Conservation (phyloP, 2,888 invertebrate genomes). For the Orthonevra nobilis region DNA sequence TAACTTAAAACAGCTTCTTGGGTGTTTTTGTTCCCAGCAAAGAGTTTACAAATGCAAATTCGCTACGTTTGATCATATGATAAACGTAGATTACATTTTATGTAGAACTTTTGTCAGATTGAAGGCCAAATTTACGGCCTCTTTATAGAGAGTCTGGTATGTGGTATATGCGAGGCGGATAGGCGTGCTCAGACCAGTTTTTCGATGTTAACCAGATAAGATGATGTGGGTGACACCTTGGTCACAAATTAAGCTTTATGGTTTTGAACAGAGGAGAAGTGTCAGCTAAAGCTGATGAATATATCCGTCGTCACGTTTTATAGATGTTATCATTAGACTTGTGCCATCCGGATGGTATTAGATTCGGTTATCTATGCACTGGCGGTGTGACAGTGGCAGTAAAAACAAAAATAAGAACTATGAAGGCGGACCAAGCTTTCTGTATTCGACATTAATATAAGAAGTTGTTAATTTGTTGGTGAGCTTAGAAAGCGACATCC, state of each 20-base stretch:
- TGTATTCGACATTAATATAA: too few species aligned
- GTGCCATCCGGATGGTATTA: background rate
- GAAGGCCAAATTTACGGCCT: background rate
- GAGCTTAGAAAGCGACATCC: too few species aligned
- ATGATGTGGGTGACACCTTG: background rate
- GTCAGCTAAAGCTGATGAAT: background rate
- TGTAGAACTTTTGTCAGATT: background rate
- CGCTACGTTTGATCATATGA: constrained; percentile 13
- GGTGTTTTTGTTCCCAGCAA: too few species aligned
- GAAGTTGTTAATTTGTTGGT: too few species aligned
- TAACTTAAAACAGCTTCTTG: too few species aligned
- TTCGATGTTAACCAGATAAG: constrained; percentile 2
- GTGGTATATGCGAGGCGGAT: background rate
- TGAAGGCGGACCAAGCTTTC: background rate
- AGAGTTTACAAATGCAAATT: background rate
- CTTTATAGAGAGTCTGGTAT: background rate
- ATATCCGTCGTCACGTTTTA: background rate
- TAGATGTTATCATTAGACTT: background rate
- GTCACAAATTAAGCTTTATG: background rate
- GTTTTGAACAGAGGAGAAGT: background rate
- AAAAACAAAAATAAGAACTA: too few species aligned
- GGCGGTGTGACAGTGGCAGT: background rate
- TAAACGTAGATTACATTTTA: constrained; percentile 10
- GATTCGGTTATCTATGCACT: background rate
- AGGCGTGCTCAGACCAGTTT: constrained; percentile 6